These are phyloP conservation scores for Brachyalestes nurse DNA, from an alignment of 2,797 vertebrate genomes.

Conservation along the genomic window DNA sequence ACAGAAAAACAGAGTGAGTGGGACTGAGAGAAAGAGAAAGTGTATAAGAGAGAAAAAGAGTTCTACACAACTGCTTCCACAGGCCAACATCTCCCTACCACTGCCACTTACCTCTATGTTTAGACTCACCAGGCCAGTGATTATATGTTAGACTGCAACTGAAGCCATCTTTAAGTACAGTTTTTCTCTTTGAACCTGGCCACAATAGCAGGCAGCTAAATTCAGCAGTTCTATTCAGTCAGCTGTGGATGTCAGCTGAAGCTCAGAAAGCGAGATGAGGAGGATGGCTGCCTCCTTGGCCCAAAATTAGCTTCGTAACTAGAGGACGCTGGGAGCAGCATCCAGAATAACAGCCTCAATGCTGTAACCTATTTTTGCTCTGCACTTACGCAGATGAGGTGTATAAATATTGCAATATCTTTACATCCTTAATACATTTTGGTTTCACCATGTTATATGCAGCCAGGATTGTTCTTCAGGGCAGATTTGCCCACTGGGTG, in stretches of 20 bases:
- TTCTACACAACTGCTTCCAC: not conserved
- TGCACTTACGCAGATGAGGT: not conserved
- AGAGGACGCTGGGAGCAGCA: slow-evolving; percentile 1
- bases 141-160: slow-evolving; percentile 32
- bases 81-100: slow-evolving; percentile 13
- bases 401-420: slow-evolving; percentile 7
- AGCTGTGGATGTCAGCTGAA: slow-evolving; percentile 57
- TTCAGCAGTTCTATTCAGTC: slow-evolving; percentile 51
- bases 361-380: slow-evolving; percentile 13
- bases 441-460: not conserved
- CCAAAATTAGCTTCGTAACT: slow-evolving; percentile 47
- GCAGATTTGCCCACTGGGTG: not conserved
- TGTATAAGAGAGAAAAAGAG: slow-evolving; percentile 3
- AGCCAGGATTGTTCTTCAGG: not conserved
- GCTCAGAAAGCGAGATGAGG: slow-evolving; percentile 30
- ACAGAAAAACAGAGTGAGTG: not conserved
- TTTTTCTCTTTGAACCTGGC: slow-evolving; percentile 31
- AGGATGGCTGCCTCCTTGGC: slow-evolving; percentile 24
- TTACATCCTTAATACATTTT: slow-evolving; percentile 4
- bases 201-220: slow-evolving; percentile 48
- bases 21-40: not conserved
- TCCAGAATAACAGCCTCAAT: slow-evolving; percentile 11
- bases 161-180: slow-evolving; percentile 32
- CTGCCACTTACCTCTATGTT: slow-evolving; percentile 46
- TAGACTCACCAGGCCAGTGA: slow-evolving; percentile 35